Base-by-base conservation (phyloP, 2,888 invertebrate species). In the Lasioglossum pauxillum region DNA sequence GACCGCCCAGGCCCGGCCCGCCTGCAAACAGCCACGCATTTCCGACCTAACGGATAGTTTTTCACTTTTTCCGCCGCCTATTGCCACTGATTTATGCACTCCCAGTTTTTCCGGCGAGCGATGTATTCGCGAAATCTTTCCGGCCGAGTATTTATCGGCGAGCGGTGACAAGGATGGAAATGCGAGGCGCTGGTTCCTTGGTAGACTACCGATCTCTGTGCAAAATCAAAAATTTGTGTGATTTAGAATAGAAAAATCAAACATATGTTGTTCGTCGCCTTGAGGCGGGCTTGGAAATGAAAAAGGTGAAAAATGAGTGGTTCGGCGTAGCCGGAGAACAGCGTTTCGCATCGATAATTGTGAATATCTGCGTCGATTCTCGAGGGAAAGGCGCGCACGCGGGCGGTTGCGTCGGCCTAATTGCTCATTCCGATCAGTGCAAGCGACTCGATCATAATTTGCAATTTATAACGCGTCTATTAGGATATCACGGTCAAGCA, bases 401-500 rank as follows among this genome's bases (percentile, higher is more conserved):
- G 60, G 60, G 5, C 7, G 7, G 60, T 2, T 31, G 60, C 60
- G 60, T n/a, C 78, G 41, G 5, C 53, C 71, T 38, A 60, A 78
- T 78, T 69, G 49, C 46, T 38, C 69, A 69, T 35, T 38, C 12
- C 53, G 64, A 73, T 73, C 83, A 38, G 67, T 35, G 73, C 31
- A 53, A 57, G 75, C 44, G 57, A 60, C 57, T 38, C 16, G 44
- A 35, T 27, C 53, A 35, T 83, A 69, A 84, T 78, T 83, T 67
- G 67, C 64, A 80, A 57, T 76, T 85, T 84, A 73, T 67, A 80
- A 76, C 69, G 84, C 60, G 64, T 74, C 77, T 83, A 84, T 83
- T 83, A 78, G 67, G 67, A 77, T 84, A 85, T 83, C 85, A 79
- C 79, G 72, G 72, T 31, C n/a, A 67, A 53, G 85, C 78, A 60